Percentiles rank a stretch among this genome's conserved stretches.
phyloP scores from a whole-genome alignment of 2,113 vertebrate species.

The Rhineura floridana region DNA sequence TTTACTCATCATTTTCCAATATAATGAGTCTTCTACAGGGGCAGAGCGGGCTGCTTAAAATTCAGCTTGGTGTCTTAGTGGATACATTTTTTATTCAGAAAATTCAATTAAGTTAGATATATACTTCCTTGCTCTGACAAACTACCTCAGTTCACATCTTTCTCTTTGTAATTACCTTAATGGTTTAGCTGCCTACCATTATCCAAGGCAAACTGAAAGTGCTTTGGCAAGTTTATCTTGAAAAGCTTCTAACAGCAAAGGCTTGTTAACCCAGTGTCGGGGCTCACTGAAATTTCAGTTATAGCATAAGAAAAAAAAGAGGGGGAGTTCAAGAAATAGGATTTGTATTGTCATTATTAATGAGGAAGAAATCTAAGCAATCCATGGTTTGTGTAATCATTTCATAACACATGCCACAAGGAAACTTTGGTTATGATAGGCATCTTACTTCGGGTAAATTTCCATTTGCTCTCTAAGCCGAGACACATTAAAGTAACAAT shows the following conservation, averaged over 20 bases:
- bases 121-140: conserved; percentile 42
- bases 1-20: conserved; percentile 29
- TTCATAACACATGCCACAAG: neutral
- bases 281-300: conserved; percentile 36
- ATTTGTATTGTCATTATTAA: conserved; percentile 28
- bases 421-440: neutral
- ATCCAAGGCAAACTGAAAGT: conserved; percentile 21
- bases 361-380: neutral
- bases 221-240: conserved; percentile 33
- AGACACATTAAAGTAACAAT: neutral
- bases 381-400: neutral
- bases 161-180: conserved; percentile 54
- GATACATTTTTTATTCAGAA: conserved; percentile 50
- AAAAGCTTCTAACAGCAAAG: conserved; percentile 29
- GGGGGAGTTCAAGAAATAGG: neutral
- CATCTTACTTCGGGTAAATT: neutral
- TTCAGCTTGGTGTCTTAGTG: conserved; percentile 31
- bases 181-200: conserved; percentile 44
- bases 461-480: neutral
- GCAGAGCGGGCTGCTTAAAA: conserved; percentile 34
- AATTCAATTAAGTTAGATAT: conserved; percentile 57
- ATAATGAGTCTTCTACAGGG: conserved; percentile 27
- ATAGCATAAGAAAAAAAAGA: neutral
- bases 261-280: conserved; percentile 45
- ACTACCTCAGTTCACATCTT: conserved; percentile 38